phyloP scores from a whole-genome alignment of 2,113 vertebrate species.

The Hemibagrus wyckioides region DNA sequence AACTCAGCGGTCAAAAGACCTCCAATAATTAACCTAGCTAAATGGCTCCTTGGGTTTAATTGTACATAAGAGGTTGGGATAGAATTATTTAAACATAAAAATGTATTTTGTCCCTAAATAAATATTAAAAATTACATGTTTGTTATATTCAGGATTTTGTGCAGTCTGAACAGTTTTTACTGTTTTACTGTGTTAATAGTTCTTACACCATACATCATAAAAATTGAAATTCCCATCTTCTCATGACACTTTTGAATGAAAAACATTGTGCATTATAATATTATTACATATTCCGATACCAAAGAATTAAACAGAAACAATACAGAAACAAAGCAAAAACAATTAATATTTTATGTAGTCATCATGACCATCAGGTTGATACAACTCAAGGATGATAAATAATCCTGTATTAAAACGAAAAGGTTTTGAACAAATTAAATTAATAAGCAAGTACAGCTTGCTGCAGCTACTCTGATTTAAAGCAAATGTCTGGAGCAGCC shows the following conservation, averaged over 20 bases:
- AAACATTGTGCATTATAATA: neutral
- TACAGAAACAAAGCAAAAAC: neutral
- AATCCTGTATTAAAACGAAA: slow-evolving; percentile 9
- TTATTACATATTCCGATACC: neutral
- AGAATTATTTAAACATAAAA: neutral
- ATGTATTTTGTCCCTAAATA: neutral
- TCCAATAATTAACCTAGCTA: neutral
- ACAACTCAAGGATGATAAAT: neutral
- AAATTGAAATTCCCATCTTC: neutral
- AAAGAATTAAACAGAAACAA: neutral
- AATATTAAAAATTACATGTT: neutral
- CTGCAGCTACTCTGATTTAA: slow-evolving; percentile 32
- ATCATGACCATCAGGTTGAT: slow-evolving; percentile 14
- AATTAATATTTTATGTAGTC: neutral
- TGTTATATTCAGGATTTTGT: neutral
- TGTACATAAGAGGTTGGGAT: neutral
- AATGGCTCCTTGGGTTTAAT: neutral
- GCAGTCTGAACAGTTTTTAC: neutral
- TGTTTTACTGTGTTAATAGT: too few relatives aligned
- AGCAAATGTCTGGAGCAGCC: slow-evolving; percentile 36
- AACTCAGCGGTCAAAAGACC: slow-evolving; percentile 1
- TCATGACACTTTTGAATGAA: neutral
- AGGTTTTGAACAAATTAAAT: slow-evolving; percentile 24
- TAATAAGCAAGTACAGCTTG: slow-evolving; percentile 13
- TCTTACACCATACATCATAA: neutral